These are phyloP conservation scores for Panagrolaimus sp. DNA, from an alignment of 1,140 invertebrate genomes.

Conservation along the genomic window DNA sequence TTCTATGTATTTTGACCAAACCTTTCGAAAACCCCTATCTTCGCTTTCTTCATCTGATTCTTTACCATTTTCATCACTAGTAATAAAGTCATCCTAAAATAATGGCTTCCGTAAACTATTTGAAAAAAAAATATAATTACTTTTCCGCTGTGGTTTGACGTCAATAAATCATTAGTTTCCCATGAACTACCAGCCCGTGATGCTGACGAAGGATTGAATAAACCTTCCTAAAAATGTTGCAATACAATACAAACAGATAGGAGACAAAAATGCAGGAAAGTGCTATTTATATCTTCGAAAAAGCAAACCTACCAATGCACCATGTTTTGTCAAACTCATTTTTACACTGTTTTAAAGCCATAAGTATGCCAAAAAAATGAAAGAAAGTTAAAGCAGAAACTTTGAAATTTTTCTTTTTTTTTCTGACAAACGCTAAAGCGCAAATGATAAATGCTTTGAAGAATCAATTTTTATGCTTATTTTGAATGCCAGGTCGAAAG, in stretches of 20 bases:
- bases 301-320: constrained; percentile 14
- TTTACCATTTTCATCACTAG: constrained; percentile 12
- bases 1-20: too few relatives aligned
- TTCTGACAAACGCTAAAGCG: too few relatives aligned
- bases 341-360: background rate
- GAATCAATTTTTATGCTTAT: too few relatives aligned
- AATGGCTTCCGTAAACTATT: background rate
- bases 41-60: constrained; percentile 47
- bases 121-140: constrained; percentile 15
- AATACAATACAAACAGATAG: too few relatives aligned
- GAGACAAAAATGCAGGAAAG: too few relatives aligned
- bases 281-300: too few relatives aligned
- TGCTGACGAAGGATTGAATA: constrained; percentile 29
- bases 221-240: constrained; percentile 43
- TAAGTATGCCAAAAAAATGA: too few relatives aligned
- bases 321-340: constrained; percentile 9
- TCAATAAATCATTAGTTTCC: constrained; percentile 40
- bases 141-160: constrained; percentile 27
- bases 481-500: too few relatives aligned
- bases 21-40: constrained; percentile 39
- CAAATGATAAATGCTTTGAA: too few relatives aligned
- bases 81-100: constrained; percentile 12
- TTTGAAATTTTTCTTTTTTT: too few relatives aligned
- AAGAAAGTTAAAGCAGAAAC: too few relatives aligned
- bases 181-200: constrained; percentile 32